Evolutionary conservation across 2,113 vertebrate species (phyloP).

Genomic region (Ophiodon elongatus): DNA sequence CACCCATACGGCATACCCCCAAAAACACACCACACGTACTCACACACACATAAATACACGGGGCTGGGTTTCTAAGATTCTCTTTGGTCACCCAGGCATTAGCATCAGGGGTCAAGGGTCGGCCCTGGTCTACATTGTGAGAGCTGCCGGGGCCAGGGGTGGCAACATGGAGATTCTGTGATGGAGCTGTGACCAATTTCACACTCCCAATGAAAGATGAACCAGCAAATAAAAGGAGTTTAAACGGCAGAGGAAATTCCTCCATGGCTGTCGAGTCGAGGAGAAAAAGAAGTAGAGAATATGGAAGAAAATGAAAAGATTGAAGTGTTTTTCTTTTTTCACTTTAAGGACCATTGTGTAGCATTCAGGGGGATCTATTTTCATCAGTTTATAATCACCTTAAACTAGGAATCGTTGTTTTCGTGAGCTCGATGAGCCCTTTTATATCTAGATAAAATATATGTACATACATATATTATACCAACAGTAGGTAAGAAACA

Average conservation of each 20-base stretch:
- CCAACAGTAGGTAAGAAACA: not conserved
- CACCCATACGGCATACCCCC: constrained; percentile 19
- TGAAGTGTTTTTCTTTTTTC: not conserved
- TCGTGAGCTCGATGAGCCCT: not conserved
- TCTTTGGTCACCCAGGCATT: constrained; percentile 70
- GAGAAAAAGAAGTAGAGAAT: constrained; percentile 10
- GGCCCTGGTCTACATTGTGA: constrained; percentile 64
- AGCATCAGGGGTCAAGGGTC: constrained; percentile 74
- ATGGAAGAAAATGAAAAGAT: not conserved
- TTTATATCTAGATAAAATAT: not conserved
- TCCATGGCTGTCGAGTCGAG: constrained; percentile 27
- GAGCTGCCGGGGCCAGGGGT: constrained; percentile 50
- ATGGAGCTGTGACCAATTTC: constrained; percentile 72
- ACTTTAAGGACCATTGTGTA: not conserved
- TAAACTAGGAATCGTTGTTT: not conserved
- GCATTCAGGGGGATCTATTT: not conserved
- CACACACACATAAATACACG: not conserved
- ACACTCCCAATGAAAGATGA: constrained; percentile 71
- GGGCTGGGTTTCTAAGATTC: constrained; percentile 48
- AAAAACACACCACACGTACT: not conserved
- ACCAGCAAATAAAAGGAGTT: constrained; percentile 63
- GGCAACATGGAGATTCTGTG: constrained; percentile 54
- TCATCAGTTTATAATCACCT: not conserved
- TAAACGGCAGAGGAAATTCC: constrained; percentile 61
- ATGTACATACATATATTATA: no score